Evolutionary conservation across 1,140 invertebrate genomes (phyloP), one percentile per base, ranked within the genome.

Genomic region (Drosophila busckii): DNA sequence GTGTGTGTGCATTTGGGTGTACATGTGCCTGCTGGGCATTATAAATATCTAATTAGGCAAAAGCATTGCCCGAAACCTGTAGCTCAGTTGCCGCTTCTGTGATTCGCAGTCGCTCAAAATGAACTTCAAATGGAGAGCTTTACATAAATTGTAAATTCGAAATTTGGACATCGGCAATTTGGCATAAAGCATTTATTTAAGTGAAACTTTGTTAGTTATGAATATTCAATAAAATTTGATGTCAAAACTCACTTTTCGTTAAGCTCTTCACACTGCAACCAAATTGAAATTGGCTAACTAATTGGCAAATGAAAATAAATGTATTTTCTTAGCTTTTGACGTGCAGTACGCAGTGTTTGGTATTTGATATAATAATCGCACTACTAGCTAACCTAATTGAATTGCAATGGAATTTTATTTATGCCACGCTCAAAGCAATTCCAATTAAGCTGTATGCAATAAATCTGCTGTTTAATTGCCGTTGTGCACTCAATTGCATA

Each of bases 1-100:
- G 37, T 20, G 20, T 20, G n/a, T n/a, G 10, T 10, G 13, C 4
- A 5, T 23, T 5, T 34, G 13, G 2, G 29, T n/a, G 10, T 17
- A 34, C 22, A n/a, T 34, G 19, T 46, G 35, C 15, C 49, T 64
- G 62, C 19, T 41, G 25, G 73, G 53, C 55, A 60, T 80, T 42
- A 80, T 73, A 68, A 73, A 78, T 68, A 80, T 41, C 68, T 73
- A 73, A 78, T 78, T 80, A 80, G 50, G 52, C 62, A 41, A 34
- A 28, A 38, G 67, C 37, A 31, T 29, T 46, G 26, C 19, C 20
- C 22, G 20, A 38, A 26, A 49, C 25, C 23, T 42, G 25, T 31
- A 12, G 23, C 31, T 37, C 16, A 40, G 20, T 29, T 63, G 20
- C 15, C 29, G 38, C 15, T n/a, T n/a, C 49, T 22, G 13, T 16